Percentiles rank a stretch among this genome's conserved stretches.
Conservation (phyloP, 92 coral and sea anemone species). For the Epizoanthus stellaris region DNA sequence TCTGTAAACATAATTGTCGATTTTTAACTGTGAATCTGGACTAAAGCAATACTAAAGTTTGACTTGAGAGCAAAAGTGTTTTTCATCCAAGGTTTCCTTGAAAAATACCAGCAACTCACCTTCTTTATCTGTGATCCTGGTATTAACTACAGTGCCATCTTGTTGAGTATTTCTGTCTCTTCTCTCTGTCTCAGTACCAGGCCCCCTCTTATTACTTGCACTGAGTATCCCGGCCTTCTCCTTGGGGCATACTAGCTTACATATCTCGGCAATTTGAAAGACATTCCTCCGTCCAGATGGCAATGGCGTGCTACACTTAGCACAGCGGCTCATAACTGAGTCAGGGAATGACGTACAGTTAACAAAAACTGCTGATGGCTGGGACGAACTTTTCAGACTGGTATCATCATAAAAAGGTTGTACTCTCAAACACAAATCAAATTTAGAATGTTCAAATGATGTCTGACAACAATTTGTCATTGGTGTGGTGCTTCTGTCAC, state of each 20-base stretch:
- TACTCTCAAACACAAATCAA: constrained; percentile 58
- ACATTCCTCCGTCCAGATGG: constrained; percentile 49
- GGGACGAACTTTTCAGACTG: constrained; percentile 2
- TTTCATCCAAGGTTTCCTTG: too few relatives aligned
- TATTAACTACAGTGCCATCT: neutral
- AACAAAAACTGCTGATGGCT: constrained; percentile 84
- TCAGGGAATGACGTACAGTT: constrained; percentile 62
- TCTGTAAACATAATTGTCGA: too few relatives aligned
- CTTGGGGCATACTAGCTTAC: constrained; percentile 73
- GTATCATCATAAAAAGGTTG: constrained; percentile 32
- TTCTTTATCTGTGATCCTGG: neutral
- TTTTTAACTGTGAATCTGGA: too few relatives aligned
- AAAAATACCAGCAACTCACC: too few relatives aligned
- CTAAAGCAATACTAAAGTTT: too few relatives aligned
- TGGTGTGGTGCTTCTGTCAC: neutral
- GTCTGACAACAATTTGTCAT: neutral
- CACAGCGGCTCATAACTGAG: constrained; percentile 30
- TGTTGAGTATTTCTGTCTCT: constrained; percentile 13
- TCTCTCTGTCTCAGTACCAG: constrained; percentile 9
- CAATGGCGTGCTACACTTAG: constrained; percentile 25
- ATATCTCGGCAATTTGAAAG: constrained; percentile 58
- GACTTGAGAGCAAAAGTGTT: too few relatives aligned
- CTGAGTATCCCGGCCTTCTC: constrained; percentile 55
- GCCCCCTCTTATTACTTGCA: constrained; percentile 35
- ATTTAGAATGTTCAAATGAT: constrained; percentile 31